These are phyloP conservation scores for Orthosia incerta DNA, from an alignment of 2,888 invertebrate genomes.

Conservation along the genomic window DNA sequence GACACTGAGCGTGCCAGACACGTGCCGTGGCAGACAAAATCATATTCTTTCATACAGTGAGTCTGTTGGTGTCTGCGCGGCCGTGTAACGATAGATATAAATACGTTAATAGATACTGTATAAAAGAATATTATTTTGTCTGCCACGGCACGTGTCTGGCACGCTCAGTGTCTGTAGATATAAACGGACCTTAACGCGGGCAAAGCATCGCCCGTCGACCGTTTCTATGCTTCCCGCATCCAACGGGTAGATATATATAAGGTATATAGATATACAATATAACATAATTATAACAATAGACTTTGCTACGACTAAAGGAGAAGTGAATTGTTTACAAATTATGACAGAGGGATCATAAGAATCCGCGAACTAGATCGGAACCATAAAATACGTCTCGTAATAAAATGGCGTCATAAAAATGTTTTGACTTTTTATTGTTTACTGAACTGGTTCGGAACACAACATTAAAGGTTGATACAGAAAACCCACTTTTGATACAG, in stretches of 20 bases:
- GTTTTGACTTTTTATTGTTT: conserved; percentile 65
- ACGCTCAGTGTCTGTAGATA: too few species aligned
- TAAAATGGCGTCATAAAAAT: conserved; percentile 67
- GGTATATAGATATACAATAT: not conserved
- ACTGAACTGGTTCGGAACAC: conserved; percentile 49
- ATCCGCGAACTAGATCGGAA: conserved; percentile 47
- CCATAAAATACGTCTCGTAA: conserved; percentile 64
- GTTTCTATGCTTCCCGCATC: not conserved
- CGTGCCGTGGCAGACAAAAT: too few species aligned
- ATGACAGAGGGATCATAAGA: conserved; percentile 43
- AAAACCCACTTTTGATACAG: conserved; percentile 7
- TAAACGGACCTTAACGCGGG: too few species aligned
- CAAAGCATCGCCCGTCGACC: not conserved
- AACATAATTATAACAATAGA: conserved; percentile 7
- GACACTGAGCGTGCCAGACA: too few species aligned
- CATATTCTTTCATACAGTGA: too few species aligned
- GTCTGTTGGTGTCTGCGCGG: too few species aligned
- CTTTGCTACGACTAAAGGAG: conserved; percentile 1
- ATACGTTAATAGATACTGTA: too few species aligned
- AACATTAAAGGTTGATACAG: conserved; percentile 38
- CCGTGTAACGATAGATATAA: too few species aligned
- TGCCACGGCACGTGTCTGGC: too few species aligned
- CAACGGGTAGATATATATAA: not conserved
- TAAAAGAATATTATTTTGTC: too few species aligned
- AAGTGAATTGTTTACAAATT: conserved; percentile 49